Percentiles rank a stretch among this genome's conserved stretches.
phyloP scores from a whole-genome alignment of 1,140 invertebrate species.

The Adoxophyes honmai region DNA sequence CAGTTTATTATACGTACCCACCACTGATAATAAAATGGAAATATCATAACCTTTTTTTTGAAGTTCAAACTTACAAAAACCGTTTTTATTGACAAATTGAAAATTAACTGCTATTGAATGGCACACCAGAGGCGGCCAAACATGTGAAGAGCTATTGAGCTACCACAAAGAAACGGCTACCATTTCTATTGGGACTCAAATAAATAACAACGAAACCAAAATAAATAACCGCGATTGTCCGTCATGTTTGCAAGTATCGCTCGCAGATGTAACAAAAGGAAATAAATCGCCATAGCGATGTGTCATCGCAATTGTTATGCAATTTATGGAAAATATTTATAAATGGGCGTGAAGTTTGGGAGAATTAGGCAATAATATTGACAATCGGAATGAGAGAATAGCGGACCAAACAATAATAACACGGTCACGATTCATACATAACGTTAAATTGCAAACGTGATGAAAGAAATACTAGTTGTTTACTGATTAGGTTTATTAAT shows the following conservation, averaged over 20 bases:
- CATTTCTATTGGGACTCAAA: constrained; percentile 17
- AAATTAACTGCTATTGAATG: constrained; percentile 14
- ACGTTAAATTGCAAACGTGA: not conserved
- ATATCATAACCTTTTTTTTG: no score
- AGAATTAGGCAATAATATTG: constrained; percentile 17
- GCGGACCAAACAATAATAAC: not conserved
- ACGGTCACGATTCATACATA: not conserved
- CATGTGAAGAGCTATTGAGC: constrained; percentile 1
- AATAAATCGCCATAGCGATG: constrained; percentile 61
- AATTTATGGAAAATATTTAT: constrained; percentile 44
- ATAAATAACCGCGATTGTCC: constrained; percentile 40
- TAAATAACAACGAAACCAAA: constrained; percentile 38
- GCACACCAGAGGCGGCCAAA: not conserved
- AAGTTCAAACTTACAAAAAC: not conserved
- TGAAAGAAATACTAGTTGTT: not conserved
- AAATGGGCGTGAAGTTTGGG: constrained; percentile 33
- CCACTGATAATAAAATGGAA: no score
- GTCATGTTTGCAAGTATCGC: constrained; percentile 29
- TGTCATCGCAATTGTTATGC: constrained; percentile 67
- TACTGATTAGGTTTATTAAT: not conserved
- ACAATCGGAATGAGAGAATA: not conserved
- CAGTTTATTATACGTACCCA: no score
- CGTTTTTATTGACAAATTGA: not conserved
- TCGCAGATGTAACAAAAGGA: constrained; percentile 34
- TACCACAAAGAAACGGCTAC: not conserved